Evolutionary conservation across 1,140 invertebrate species (phyloP).

Genomic region (Drosophila albomicans): DNA sequence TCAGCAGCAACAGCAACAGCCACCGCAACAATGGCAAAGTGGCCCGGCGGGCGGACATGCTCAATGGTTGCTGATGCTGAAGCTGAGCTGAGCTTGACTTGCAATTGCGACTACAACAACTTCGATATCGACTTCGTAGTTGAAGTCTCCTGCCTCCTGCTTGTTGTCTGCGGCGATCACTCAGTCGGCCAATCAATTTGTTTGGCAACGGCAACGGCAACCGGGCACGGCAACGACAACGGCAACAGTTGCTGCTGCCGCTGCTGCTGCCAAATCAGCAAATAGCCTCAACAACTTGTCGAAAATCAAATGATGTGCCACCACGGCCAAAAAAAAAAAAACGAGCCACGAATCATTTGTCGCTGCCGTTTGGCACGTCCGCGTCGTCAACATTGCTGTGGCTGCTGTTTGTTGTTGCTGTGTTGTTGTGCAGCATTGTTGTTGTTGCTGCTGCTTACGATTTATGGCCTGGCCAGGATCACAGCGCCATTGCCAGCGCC

Average conservation of each 20-base stretch:
- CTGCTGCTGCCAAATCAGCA: constrained; percentile 73
- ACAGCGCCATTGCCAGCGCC: constrained; percentile 69
- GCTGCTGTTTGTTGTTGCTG: constrained; percentile 24
- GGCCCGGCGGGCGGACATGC: constrained; percentile 54
- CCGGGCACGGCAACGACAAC: constrained; percentile 30
- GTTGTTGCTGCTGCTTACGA: constrained; percentile 50
- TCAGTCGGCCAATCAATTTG: constrained; percentile 76
- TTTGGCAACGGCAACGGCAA: constrained; percentile 49
- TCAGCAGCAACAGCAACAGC: constrained; percentile 25
- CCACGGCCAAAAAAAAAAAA: constrained; percentile 39
- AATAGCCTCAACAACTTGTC: constrained; percentile 82
- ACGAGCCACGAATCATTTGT: constrained; percentile 77
- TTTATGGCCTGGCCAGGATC: constrained; percentile 80
- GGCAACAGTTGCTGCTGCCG: constrained; percentile 24
- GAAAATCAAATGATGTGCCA: constrained; percentile 83
- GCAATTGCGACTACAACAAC: constrained; percentile 2
- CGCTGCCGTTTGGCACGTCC: constrained; percentile 76
- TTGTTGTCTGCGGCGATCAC: constrained; percentile 34
- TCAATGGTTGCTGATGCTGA: constrained; percentile 24
- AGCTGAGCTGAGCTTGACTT: constrained; percentile 3
- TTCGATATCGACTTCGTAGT: neutral
- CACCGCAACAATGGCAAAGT: constrained; percentile 20
- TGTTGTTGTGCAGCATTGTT: neutral
- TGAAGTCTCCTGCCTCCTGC: too few species aligned
- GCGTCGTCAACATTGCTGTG: constrained; percentile 58